Evolutionary conservation across 2,888 invertebrate species (phyloP), one percentile per base, ranked within the genome.

Genomic region (Biston stratarius): DNA sequence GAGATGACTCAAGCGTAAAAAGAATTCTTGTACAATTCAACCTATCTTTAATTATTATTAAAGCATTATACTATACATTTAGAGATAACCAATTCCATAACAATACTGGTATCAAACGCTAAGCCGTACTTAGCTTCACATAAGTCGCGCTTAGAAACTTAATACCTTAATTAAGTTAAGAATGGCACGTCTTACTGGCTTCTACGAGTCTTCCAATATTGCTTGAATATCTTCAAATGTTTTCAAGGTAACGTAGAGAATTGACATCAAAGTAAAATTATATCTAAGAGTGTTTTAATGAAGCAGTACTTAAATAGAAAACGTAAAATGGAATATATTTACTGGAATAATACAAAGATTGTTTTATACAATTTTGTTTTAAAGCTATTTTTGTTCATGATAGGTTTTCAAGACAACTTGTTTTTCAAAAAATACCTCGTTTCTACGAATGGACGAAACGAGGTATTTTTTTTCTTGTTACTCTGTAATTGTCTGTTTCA

Each of bases 111-210:
- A 65, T 65, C 56, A 61, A 65, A 51, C 55, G 56, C 24, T 61
- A 56, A 65, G 55, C 56, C 61, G 5, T 36, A 61, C 56, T 56
- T 65, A 65, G 60, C 49, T 56, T 14, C 55, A 60, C 65, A 49
- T 65, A 67, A 59, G 62, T 58, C 55, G 38, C 44, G 55, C 61
- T 62, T 62, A 59, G 53, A 53, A 62, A 62, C 67, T 36, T 67
- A 62, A 62, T 62, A 55, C 63, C 52, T 49, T 67, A 62, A 62
- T 58, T 61, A 58, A 66, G 64, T 69, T 65, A 68, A 44, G 64
- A 62, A 67, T 38, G 33, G 10, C 36, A 38, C 24, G 57, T 57
- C 60, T 57, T 57, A 40, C 45, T 64, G 70, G 74, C 64, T 71
- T 73, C 71, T 69, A 15, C 34, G 52, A 49, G 49, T 36, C 15